Evolutionary conservation across 2,888 invertebrate species (phyloP).

Genomic region (Octodonta nipae): DNA sequence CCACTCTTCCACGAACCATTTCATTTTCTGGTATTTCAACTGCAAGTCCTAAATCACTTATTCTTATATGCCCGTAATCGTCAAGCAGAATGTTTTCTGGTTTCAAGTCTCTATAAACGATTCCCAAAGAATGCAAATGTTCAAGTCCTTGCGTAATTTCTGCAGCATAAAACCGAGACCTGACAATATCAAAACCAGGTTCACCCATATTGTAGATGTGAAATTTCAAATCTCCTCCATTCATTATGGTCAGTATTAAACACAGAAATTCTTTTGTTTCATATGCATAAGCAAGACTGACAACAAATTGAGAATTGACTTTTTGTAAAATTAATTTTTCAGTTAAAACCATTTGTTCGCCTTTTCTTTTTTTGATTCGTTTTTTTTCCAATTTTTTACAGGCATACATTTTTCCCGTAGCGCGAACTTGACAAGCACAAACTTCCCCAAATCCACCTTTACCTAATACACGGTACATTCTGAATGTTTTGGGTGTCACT

Average conservation of each 20-base stretch:
- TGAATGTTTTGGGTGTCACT: no score
- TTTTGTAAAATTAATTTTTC: constrained; percentile 97
- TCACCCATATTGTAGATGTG: constrained; percentile 99
- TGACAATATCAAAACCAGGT: constrained; percentile 78
- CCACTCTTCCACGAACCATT: no score
- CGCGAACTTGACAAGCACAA: constrained; percentile 61
- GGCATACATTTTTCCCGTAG: constrained; percentile 99
- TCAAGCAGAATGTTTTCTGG: no score
- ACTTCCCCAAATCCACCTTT: no score
- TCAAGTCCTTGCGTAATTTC: constrained; percentile 92
- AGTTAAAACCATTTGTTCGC: constrained; percentile 97
- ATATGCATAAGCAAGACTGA: constrained; percentile 96
- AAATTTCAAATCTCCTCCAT: constrained; percentile 97
- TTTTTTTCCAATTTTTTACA: constrained; percentile 99
- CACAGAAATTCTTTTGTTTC: constrained; percentile 99
- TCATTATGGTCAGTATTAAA: constrained; percentile 97
- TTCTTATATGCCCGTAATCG: no score
- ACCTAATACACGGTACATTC: no score
- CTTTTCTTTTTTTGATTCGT: constrained; percentile 94
- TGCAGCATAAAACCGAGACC: constrained; percentile 91
- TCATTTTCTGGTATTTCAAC: no score
- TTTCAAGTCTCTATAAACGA: no score
- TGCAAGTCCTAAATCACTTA: no score
- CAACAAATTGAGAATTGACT: constrained; percentile 96
- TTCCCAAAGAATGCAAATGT: constrained; percentile 79